Evolutionary conservation across 2,888 invertebrate species (phyloP).

Genomic region (Steinernema hermaphroditum): DNA sequence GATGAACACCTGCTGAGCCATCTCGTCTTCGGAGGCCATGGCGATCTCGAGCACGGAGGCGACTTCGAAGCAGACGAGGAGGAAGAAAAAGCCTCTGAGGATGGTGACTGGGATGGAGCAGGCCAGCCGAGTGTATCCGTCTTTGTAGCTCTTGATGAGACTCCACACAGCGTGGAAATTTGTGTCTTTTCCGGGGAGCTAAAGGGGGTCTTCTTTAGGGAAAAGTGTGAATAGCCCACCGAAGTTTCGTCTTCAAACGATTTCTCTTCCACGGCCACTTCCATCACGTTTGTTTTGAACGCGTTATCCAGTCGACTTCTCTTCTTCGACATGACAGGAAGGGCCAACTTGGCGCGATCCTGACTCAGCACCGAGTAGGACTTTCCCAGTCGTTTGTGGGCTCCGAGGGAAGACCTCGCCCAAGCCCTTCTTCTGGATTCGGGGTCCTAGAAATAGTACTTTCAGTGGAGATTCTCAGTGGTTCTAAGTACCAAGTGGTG

Average conservation of each 20-base stretch:
- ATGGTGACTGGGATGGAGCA: conserved; percentile 59
- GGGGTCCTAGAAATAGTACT: conserved; percentile 41
- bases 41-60: conserved; percentile 61
- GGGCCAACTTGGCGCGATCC: conserved; percentile 56
- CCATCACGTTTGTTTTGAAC: conserved; percentile 50
- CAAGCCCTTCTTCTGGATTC: conserved; percentile 56
- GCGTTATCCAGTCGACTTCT: conserved; percentile 43
- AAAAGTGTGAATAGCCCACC: not conserved
- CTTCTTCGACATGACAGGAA: conserved; percentile 63
- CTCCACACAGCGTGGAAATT: conserved; percentile 41
- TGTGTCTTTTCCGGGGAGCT: conserved; percentile 46
- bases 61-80: conserved; percentile 63
- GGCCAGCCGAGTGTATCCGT: conserved; percentile 46
- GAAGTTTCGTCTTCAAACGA: conserved; percentile 41
- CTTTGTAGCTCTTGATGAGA: conserved; percentile 53
- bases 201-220: conserved; percentile 20
- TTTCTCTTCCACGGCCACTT: conserved; percentile 43
- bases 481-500: conserved; percentile 2
- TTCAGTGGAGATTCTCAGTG: conserved; percentile 16
- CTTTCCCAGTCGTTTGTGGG: conserved; percentile 55
- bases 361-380: conserved; percentile 62
- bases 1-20: conserved; percentile 50
- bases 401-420: conserved; percentile 62
- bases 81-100: conserved; percentile 59
- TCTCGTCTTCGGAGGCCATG: conserved; percentile 51